Percentiles rank a stretch among this genome's conserved stretches.
These are phyloP conservation scores for Patella pellucida DNA, from an alignment of 2,888 invertebrate species.

Conservation along the genomic window DNA sequence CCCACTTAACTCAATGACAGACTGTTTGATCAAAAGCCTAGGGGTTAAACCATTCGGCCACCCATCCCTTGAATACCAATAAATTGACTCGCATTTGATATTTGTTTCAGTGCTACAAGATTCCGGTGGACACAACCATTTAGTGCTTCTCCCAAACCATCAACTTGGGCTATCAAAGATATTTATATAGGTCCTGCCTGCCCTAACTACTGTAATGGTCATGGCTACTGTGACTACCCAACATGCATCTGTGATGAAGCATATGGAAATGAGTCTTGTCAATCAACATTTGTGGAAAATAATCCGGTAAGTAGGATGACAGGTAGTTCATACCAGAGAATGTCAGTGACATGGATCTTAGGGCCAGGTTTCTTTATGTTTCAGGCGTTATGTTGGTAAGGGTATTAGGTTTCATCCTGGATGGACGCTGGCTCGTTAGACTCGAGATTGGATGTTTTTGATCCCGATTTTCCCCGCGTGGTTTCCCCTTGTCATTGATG, in stretches of 20 bases:
- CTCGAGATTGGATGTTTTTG: no score
- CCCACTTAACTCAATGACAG: no score
- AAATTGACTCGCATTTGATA: no score
- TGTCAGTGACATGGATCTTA: neutral
- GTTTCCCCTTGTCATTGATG: no score
- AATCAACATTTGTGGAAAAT: conserved; percentile 26
- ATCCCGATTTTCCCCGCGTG: no score
- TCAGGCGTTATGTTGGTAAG: neutral
- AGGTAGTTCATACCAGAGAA: neutral
- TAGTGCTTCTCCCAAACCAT: conserved; percentile 32
- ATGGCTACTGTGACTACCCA: conserved; percentile 66
- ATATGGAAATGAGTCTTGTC: conserved; percentile 55
- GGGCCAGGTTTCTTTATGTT: no score
- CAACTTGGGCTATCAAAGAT: conserved; percentile 68
- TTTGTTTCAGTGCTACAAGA: conserved; percentile 58
- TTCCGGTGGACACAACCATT: conserved; percentile 68
- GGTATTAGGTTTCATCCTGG: neutral
- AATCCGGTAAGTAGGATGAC: conserved; percentile 43
- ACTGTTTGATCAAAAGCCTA: no score
- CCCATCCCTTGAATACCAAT: no score
- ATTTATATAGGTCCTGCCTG: conserved; percentile 71
- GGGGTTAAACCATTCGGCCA: no score
- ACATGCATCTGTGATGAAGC: conserved; percentile 61
- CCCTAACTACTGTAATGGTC: conserved; percentile 66
- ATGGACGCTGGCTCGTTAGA: no score